Evolutionary conservation across 1,140 invertebrate genomes (phyloP), one percentile per base, ranked within the genome.

Genomic region (Kradibia gibbosae): DNA sequence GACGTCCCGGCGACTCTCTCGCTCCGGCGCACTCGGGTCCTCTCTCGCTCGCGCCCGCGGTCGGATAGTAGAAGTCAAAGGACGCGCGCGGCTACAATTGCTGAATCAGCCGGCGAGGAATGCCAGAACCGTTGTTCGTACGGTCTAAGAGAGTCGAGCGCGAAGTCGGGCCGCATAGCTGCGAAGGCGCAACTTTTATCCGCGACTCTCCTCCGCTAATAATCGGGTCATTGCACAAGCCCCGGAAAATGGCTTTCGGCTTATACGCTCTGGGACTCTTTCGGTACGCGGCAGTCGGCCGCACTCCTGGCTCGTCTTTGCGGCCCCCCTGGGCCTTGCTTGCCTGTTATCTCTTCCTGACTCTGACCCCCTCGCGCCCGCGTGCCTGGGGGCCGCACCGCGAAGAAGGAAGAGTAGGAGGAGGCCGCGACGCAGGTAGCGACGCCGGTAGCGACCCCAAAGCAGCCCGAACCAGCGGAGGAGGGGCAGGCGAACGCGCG

Each of bases 121-220:
- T 82, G 80, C 74, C 74, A 82, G 80, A 82, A 82, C 80, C 80
- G 80, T 82, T 82, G 80, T 72, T 82, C 80, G 74, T 72, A 57
- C 80, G 74, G 60, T 76, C 72, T 80, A 22, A 10, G 62, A 67
- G 62, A 39, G 34, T 15, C 34, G 17, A 39, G 34, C 62, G 20
- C 50, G n/a, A n/a, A n/a, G n/a, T n/a, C n/a, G 50, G 50, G 34
- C 34, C 62, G 36, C 62, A 39, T 67, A 67, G 62, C 62, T n/a
- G 34, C 39, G 39, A 25, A 53, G 50, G 76, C 62, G 67, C 78
- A 72, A 71, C 53, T 73, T n/a, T 80, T 73, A 80, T 73, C 70
- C 78, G 53, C 13, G 62, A 39, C 75, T 39, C 53, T 57, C 60
- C 53, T 62, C 55, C 67, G 36, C 53, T 74, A 74, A 80, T 80